Conservation (phyloP, 2,113 vertebrate genomes). For the Eulemur rufifrons region DNA sequence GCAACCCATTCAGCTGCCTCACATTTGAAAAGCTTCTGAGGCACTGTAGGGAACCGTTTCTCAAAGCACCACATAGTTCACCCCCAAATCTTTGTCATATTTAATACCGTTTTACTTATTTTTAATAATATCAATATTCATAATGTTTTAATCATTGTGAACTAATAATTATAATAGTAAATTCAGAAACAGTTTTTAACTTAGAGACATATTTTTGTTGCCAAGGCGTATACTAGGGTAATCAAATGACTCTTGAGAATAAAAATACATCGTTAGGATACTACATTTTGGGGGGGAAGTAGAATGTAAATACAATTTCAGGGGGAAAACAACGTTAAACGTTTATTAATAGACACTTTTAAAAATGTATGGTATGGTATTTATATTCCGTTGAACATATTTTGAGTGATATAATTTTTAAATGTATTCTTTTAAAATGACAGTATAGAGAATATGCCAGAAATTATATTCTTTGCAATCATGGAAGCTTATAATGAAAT, state of each 20-base stretch:
- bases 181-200: background rate
- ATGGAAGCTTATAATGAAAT: background rate
- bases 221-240: background rate
- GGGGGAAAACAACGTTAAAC: background rate
- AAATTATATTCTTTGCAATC: background rate
- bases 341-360: background rate
- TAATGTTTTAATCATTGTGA: background rate
- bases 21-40: background rate
- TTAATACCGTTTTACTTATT: background rate
- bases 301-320: background rate
- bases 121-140: slow-evolving; percentile 2
- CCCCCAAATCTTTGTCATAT: background rate
- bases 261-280: background rate
- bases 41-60: background rate
- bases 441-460: background rate
- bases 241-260: background rate
- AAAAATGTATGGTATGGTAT: background rate
- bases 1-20: background rate
- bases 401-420: background rate
- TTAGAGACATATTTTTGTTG: background rate
- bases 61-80: background rate
- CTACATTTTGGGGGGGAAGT: background rate
- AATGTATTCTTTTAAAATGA: slow-evolving; percentile 34
- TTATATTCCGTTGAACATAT: background rate
- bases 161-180: background rate